Evolutionary conservation across 2,888 invertebrate species (phyloP), one percentile per base, ranked within the genome.

Genomic region (Nomada goodeniana): DNA sequence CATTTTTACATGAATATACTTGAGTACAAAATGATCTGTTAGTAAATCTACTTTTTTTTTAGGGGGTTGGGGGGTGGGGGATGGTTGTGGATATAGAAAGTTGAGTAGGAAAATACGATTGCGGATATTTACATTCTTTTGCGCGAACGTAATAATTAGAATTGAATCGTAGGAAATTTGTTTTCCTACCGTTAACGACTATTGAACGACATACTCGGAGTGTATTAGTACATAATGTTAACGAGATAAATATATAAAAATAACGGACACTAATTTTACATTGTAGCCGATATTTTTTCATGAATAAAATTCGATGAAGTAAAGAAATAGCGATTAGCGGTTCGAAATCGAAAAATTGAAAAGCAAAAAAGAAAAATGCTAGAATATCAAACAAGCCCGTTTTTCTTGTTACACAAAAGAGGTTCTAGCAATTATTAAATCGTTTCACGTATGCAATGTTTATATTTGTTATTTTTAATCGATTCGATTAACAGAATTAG

Each of bases 261-360:
- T 29, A 44, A 50, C 23, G 20, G 60, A 13, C 64, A 59, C 44
- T 79, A 76, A 64, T 70, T 47, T 70, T 70, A 36, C 69, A 79
- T 47, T 42, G 15, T 26, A 52, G n/a, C 52, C 59, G 52, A 59
- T 79, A 79, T 79, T 79, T 79, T 79, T 79, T 7, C 76, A 79
- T 57, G 44, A 36, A 57, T 69, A 57, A 76, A 63, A 52, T 44
- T 63, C 11, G n/a, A 20, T 20, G 13, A 69, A 55, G 26, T 23
- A 57, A 68, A 26, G 36, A 52, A 64, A 75, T 75, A 78, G 42
- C 42, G 26, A 7, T 1, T 76, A 50, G 18, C 55, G 47, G 50
- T 57, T 50, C n/a, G 26, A 64, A 36, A 67, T 53, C 13, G 53
- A 55, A 3, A 68, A 57, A 47, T 50, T 55, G 36, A 68, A 53